phyloP scores from a whole-genome alignment of 2,888 invertebrate species.

The Orthonevra nobilis region DNA sequence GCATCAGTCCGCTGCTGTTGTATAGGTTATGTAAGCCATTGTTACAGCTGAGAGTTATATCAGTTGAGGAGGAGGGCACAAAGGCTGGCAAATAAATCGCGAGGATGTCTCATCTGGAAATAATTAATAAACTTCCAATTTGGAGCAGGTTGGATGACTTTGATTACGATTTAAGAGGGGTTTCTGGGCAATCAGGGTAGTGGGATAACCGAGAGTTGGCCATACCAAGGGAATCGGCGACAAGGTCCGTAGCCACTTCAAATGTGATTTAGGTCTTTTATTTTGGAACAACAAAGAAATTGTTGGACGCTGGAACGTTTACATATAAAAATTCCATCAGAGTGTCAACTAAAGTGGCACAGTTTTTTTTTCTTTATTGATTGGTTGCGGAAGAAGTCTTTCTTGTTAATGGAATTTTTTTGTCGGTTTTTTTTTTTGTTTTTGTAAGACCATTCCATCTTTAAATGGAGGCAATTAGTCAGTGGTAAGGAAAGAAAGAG shows the following conservation, averaged over 20 bases:
- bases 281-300: neutral
- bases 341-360: neutral
- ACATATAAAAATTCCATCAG: neutral
- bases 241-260: too few species aligned
- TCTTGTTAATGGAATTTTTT: too few species aligned
- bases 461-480: neutral
- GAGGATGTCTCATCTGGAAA: neutral
- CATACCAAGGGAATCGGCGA: neutral
- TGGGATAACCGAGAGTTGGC: neutral
- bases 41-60: neutral
- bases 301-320: neutral
- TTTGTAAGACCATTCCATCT: neutral
- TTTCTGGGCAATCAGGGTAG: constrained; percentile 8
- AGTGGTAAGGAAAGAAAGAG: too few species aligned
- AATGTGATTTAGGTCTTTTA: neutral
- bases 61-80: constrained; percentile 1
- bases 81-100: neutral
- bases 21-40: too few species aligned
- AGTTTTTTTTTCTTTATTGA: neutral
- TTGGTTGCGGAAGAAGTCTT: too few species aligned
- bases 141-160: neutral
- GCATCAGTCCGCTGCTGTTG: neutral
- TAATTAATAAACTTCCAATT: neutral
- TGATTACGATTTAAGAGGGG: neutral
- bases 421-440: too few species aligned